Base-by-base conservation (phyloP, 2,113 vertebrate species). In the Notarius lentiginosus region DNA sequence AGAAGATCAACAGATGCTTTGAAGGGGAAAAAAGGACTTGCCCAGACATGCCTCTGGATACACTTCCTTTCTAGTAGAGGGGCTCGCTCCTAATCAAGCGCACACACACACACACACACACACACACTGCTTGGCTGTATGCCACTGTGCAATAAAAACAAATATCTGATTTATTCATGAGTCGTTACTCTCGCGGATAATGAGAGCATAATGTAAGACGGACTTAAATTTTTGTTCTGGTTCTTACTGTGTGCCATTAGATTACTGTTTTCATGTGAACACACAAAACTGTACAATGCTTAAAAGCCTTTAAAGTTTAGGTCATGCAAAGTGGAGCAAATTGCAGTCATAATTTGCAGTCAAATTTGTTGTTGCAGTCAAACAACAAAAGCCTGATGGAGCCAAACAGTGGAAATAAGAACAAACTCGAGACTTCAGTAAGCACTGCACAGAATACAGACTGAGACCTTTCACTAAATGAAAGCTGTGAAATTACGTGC, bases 21-120 rank as follows among this genome's bases (percentile, higher is more conserved):
- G 84, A 75, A 90, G 88, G 73, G 65, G 55, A 56, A 56, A 56
- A 81, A 60, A 65, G 82, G 90, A 92, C 91, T 91, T 89, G 94
- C 76, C 93, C 86, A 81, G 91, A 86, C 94, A 94, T 93, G 94
- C 92, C 88, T 87, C 49, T 65, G 85, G 58, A 79, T 84, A 88
- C 73, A 88, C 8, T 41, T 56, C 58, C 82, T 24, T 56, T 88
- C 79, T 80, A 65, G 41, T 58, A 70, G 58, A 24, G 61, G 24
- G 68, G 20, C 34, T 66, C 12, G 30, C 22, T 66, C 41, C 24
- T 7, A 17, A 17, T 9, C 41, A 63, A 41, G 5, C 17, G 53
- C 76, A 79, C 55, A 89, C 88, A 80, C 84, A 82, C 72, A 70
- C 77, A 75, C 58, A 86, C 51, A 79, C 47, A 87, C 30, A 47